These are phyloP conservation scores for Netelia melanura DNA, from an alignment of 2,888 invertebrate species.

Conservation along the genomic window DNA sequence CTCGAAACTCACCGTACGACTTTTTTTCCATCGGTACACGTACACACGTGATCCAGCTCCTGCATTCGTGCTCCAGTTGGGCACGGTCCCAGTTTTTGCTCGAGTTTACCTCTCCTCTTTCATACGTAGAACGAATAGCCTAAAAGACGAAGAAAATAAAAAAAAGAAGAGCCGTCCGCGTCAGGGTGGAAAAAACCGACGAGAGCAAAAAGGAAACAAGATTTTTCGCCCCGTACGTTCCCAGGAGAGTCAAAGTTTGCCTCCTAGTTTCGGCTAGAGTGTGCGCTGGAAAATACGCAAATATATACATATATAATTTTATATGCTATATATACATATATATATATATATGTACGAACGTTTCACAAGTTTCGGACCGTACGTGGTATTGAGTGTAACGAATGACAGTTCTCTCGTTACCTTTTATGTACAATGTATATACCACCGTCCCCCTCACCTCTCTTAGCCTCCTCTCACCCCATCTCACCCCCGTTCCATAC, in stretches of 20 bases:
- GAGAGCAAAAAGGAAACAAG: conserved; percentile 24
- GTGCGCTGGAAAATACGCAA: not conserved
- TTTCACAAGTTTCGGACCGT: not conserved
- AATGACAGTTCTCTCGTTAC: conserved; percentile 59
- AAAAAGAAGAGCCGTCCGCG: not conserved
- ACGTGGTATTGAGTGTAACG: conserved; percentile 40
- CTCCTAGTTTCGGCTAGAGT: conserved; percentile 2
- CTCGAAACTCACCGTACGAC: not conserved
- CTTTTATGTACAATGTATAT: not conserved
- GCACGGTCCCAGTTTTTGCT: conserved; percentile 30
- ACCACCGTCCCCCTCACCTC: not conserved
- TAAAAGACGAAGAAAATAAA: conserved; percentile 7
- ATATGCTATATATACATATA: not conserved
- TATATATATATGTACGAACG: not conserved
- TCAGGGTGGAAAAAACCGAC: not conserved
- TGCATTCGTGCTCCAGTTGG: conserved; percentile 27
- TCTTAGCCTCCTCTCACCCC: no score
- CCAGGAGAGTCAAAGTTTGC: conserved; percentile 54
- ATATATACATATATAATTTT: conserved; percentile 11
- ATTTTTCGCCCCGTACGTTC: conserved; percentile 49
- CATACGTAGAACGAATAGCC: conserved; percentile 27
- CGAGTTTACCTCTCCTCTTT: not conserved
- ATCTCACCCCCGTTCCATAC: not conserved
- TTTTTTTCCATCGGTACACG: not conserved
- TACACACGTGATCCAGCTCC: not conserved